Percentiles rank a stretch among this genome's conserved stretches.
phyloP scores from a whole-genome alignment of 2,888 invertebrate species.

The Tuta absoluta region DNA sequence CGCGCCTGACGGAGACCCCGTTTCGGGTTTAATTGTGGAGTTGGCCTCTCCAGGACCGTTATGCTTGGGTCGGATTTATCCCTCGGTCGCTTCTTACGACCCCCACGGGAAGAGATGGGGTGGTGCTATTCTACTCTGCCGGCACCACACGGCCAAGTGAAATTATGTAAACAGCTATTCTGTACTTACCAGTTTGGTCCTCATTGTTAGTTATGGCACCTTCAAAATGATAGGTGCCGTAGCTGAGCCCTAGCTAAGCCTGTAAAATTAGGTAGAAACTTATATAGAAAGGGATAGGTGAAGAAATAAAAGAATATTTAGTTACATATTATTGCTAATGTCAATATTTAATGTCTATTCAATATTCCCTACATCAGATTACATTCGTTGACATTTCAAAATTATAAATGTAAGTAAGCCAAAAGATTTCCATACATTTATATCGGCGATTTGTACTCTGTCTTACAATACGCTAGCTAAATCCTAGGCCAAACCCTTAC shows the following conservation, averaged over 20 bases:
- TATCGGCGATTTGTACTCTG: conserved; percentile 80
- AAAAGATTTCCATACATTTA: conserved; percentile 73
- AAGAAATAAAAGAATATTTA: conserved; percentile 62
- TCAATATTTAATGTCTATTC: conserved; percentile 81
- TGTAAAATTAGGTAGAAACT: too few species aligned
- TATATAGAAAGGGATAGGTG: background rate
- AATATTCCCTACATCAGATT: conserved; percentile 81
- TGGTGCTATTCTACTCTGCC: too few species aligned
- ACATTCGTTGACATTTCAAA: conserved; percentile 82
- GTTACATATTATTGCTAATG: conserved; percentile 80
- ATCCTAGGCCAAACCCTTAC: conserved; percentile 82
- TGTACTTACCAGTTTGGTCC: background rate
- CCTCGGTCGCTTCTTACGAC: too few species aligned
- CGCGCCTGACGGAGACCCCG: too few species aligned
- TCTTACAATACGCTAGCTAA: conserved; percentile 77
- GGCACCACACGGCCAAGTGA: too few species aligned
- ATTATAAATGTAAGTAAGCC: conserved; percentile 79
- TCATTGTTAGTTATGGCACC: too few species aligned
- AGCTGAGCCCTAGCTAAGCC: too few species aligned
- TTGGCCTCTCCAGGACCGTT: too few species aligned
- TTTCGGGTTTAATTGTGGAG: too few species aligned
- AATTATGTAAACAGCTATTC: too few species aligned
- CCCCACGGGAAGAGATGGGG: too few species aligned
- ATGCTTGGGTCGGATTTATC: too few species aligned
- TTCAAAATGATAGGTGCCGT: background rate